These are phyloP conservation scores for Pungitius pungitius DNA, from an alignment of 2,113 vertebrate species.

Conservation along the genomic window DNA sequence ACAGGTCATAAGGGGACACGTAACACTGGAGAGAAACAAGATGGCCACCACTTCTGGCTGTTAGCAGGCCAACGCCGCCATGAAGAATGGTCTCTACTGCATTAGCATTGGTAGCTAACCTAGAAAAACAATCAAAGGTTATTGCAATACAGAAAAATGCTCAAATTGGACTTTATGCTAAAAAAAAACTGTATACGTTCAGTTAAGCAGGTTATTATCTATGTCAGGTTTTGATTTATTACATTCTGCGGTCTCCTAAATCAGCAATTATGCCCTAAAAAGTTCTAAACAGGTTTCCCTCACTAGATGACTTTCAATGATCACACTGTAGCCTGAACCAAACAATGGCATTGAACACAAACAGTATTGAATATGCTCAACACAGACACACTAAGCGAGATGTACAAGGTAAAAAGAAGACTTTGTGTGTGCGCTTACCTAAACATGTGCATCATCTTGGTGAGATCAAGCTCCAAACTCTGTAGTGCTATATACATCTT, in stretches of 20 bases:
- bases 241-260: neutral
- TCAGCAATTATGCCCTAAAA: neutral
- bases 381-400: neutral
- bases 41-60: constrained; percentile 92
- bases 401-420: neutral
- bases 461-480: constrained; percentile 95
- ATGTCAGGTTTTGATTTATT: neutral
- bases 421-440: constrained; percentile 79
- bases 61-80: constrained; percentile 92
- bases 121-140: constrained; percentile 62
- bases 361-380: neutral
- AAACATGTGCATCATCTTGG: constrained; percentile 99
- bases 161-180: neutral
- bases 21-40: constrained; percentile 97
- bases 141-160: neutral
- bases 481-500: constrained; percentile 99
- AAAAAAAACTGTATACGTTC: neutral
- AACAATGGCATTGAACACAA: neutral
- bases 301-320: neutral
- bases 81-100: constrained; percentile 94
- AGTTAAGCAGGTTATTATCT: neutral
- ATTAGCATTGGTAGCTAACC: constrained; percentile 93
- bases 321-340: neutral
- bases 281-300: neutral
- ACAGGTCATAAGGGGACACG: constrained; percentile 93